phyloP scores from a whole-genome alignment of 1,140 invertebrate species.

The Pachypsylla venusta region DNA sequence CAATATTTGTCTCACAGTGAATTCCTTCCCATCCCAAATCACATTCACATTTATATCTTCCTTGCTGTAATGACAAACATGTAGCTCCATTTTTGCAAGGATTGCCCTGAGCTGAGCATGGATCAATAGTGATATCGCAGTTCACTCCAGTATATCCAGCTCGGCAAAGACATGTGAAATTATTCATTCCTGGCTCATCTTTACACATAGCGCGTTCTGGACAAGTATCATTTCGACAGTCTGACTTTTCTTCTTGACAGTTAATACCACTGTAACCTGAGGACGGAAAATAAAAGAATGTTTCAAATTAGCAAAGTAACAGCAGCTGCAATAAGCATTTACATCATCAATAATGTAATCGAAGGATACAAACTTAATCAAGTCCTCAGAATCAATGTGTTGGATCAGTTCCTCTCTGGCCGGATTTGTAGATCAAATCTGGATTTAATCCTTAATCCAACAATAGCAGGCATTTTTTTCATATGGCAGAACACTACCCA shows the following conservation, averaged over 20 bases:
- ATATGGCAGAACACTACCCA: no score
- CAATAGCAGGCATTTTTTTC: no score
- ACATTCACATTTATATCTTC: slow-evolving; percentile 86
- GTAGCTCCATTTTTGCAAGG: slow-evolving; percentile 79
- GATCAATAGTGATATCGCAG: slow-evolving; percentile 79
- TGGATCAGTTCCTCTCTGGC: no score
- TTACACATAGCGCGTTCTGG: slow-evolving; percentile 94
- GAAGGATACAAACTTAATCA: no score
- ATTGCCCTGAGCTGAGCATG: slow-evolving; percentile 71
- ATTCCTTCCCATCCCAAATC: slow-evolving; percentile 86
- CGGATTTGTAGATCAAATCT: no score
- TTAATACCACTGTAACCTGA: slow-evolving; percentile 76
- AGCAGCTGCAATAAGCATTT: neutral
- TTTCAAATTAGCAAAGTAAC: neutral
- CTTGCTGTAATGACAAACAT: slow-evolving; percentile 77
- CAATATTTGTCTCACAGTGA: slow-evolving; percentile 81
- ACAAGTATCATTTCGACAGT: slow-evolving; percentile 78
- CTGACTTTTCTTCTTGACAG: slow-evolving; percentile 82
- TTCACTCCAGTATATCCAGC: slow-evolving; percentile 78
- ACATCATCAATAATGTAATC: no score
- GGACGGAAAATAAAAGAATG: slow-evolving; percentile 10
- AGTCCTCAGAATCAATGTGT: no score
- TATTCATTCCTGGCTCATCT: slow-evolving; percentile 80
- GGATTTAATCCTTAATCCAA: no score
- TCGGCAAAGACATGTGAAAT: slow-evolving; percentile 79